Evolutionary conservation across 37 sponge, comb jelly and placozoan species (phyloP).

Genomic region (Aplysina aerophoba): DNA sequence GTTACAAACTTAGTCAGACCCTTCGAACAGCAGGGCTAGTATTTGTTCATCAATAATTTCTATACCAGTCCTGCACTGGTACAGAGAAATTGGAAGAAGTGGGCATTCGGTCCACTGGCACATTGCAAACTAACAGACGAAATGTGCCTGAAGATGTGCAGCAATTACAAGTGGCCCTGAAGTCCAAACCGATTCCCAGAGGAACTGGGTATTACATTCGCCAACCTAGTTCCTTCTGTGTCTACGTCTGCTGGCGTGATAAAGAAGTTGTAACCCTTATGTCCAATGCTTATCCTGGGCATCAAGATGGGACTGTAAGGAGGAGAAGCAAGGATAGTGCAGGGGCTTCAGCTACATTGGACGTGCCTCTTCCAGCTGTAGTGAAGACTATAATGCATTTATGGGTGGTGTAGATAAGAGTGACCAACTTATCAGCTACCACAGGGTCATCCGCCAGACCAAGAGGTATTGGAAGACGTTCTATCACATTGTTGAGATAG

Average conservation of each 20-base stretch:
- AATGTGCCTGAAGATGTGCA: constrained; percentile 34
- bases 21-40: constrained; percentile 48
- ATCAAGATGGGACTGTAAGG: too few relatives aligned
- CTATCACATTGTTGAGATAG: too few relatives aligned
- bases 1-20: constrained; percentile 16
- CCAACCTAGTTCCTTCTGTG: too few relatives aligned
- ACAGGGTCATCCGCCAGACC: not conserved
- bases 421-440: not conserved
- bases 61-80: constrained; percentile 41
- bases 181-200: not conserved
- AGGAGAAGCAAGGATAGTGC: too few relatives aligned
- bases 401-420: too few relatives aligned
- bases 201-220: not conserved
- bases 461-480: too few relatives aligned
- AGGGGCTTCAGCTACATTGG: too few relatives aligned
- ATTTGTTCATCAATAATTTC: constrained; percentile 51
- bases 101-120: constrained; percentile 44
- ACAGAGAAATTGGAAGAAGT: not conserved
- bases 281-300: too few relatives aligned
- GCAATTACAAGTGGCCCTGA: not conserved
- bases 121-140: not conserved
- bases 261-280: too few relatives aligned
- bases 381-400: too few relatives aligned
- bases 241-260: too few relatives aligned
- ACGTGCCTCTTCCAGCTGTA: too few relatives aligned